Evolutionary conservation across 1,140 invertebrate genomes (phyloP), one percentile per base, ranked within the genome.

Genomic region (Hylaeus volcanicus): DNA sequence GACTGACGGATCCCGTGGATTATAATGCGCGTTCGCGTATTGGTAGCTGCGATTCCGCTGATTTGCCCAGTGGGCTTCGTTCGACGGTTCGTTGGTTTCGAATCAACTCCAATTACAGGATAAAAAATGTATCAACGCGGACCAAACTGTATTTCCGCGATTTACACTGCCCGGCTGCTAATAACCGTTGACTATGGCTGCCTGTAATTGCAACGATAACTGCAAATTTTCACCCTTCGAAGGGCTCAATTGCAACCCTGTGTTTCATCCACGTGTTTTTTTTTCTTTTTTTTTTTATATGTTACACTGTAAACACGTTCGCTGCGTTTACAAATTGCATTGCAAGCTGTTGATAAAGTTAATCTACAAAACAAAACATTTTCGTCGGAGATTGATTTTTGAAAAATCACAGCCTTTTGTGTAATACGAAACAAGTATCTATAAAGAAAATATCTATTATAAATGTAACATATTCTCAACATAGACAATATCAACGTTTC

Each of bases 31-130:
- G 55, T 15, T 41, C 14, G 58, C 63, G 55, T 75, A 53, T 68
- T 58, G 77, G 77, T 74, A 79, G 66, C 65, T 79, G 63, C 53
- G 61, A 79, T 58, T 41, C 41, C 53, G 53, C 48, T 75, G 79
- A 80, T 68, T 80, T 80, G 64, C n/a, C 45, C 6, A 5, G 14
- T 5, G 45, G 64, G 64, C 9, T 60, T 74, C 64, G 53, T 61
- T 68, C 56, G 9, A 5, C 72, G 64, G 53, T 75, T 56, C 77
- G 61, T 61, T 73, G 70, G 41, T 56, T 74, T 12, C 71, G 61
- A 66, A 79, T 79, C 70, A 60, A 53, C 51, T 39, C 70, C 77
- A 74, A 79, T 79, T 79, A 66, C 61, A 1, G 9, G 26, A 8
- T 66, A 56, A 79, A 78, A 79, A 79, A 74, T 65, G 51, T 58